Base-by-base conservation (phyloP, 2,888 invertebrate genomes). In the Periphyllus acericola region DNA sequence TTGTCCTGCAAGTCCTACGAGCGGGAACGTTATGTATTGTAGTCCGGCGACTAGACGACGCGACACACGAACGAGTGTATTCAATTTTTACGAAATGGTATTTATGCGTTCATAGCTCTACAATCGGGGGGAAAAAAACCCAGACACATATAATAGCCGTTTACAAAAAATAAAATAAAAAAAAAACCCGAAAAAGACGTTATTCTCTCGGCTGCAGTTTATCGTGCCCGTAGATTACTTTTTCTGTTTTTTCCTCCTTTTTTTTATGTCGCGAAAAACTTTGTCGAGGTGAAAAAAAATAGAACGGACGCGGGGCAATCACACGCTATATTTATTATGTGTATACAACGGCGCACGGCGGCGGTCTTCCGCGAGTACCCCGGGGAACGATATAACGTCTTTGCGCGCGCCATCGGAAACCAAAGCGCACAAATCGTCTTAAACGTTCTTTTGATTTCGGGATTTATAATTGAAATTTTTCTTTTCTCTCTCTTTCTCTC, bases 401-500 rank as follows among this genome's bases (percentile, higher is more conserved):
- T 72, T 21, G 21, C n/a, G 52, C n/a, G 72, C 55, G n/a, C 34
- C 74, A n/a, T 36, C 72, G 55, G 52, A 74, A 55, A 74, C 36
- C 83, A 36, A 83, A 74, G 55, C 83, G 25, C 75, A 32, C 75
- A 66, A 83, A 83, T 40, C 75, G 83, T 75, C 83, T 83, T 66
- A 36, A 80, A 80, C 32, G 25, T 14, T 9, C 34, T 34, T 75
- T 66, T 66, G 75, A 83, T 82, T 82, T 82, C 52, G 21, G n/a
- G 29, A 75, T 75, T 75, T 83, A 83, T 83, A 83, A 83, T 83
- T 75, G 83, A 83, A 83, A 82, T 21, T 60, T 40, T 66, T 75
- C 46, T 11, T n/a, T 60, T 29, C 46, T 32, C 52, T 1, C 5
- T 76, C 76, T 29, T 21, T 32, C 9, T 36, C 29, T 14, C 75